Evolutionary conservation across 2,888 invertebrate genomes (phyloP).

Genomic region (Matsumyia berberina): DNA sequence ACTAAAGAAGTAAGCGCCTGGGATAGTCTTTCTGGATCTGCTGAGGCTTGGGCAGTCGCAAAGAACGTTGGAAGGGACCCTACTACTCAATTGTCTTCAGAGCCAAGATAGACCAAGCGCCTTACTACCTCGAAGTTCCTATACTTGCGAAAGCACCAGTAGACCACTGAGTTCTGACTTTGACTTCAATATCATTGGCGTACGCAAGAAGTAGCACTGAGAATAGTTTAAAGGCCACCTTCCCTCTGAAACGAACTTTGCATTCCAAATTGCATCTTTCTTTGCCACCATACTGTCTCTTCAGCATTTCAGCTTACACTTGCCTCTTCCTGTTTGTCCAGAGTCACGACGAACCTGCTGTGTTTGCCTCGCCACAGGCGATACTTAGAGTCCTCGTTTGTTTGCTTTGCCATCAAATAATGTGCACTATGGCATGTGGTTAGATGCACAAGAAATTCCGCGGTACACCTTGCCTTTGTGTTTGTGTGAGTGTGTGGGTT

Average conservation of each 20-base stretch:
- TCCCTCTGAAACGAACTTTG: neutral
- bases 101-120: too few species aligned
- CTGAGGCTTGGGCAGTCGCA: too few species aligned
- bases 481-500: slow-evolving; percentile 13
- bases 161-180: too few species aligned
- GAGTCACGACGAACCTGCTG: slow-evolving; percentile 40
- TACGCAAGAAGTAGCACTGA: too few species aligned
- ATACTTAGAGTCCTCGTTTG: slow-evolving; percentile 62
- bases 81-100: too few species aligned
- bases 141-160: too few species aligned
- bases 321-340: slow-evolving; percentile 54
- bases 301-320: slow-evolving; percentile 4
- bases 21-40: too few species aligned
- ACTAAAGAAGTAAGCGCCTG: too few species aligned
- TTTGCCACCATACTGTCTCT: slow-evolving; percentile 31
- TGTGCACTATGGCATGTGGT: slow-evolving; percentile 71
- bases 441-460: slow-evolving; percentile 50
- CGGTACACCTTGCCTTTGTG: slow-evolving; percentile 14
- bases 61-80: too few species aligned
- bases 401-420: slow-evolving; percentile 65
- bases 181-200: too few species aligned
- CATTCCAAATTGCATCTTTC: neutral
- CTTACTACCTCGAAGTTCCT: too few species aligned
- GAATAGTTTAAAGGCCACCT: too few species aligned
- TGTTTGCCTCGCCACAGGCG: slow-evolving; percentile 54